phyloP scores from a whole-genome alignment of 2,888 invertebrate species.

The Apoda limacodes region DNA sequence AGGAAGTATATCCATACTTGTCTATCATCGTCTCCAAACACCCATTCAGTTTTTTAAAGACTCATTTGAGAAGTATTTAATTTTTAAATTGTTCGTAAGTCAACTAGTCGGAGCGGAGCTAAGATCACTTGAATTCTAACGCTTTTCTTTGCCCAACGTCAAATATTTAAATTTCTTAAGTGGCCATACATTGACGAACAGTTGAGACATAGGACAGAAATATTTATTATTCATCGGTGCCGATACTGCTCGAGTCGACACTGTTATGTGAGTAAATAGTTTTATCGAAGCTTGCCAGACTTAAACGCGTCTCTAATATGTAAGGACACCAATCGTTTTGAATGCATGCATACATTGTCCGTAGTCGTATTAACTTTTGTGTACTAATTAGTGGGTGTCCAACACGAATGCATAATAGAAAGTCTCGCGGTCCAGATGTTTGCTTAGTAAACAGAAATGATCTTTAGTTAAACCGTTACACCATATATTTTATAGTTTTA shows the following conservation, averaged over 20 bases:
- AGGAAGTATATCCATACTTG: too few relatives aligned
- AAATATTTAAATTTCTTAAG: conserved; percentile 69
- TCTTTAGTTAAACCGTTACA: conserved; percentile 51
- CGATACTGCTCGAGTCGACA: conserved; percentile 32
- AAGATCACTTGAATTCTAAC: conserved; percentile 70
- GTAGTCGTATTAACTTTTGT: conserved; percentile 57
- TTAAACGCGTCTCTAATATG: conserved; percentile 26
- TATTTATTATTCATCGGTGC: conserved; percentile 60
- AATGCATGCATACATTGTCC: conserved; percentile 48
- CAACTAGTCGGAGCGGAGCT: conserved; percentile 53
- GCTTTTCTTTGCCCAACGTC: conserved; percentile 66
- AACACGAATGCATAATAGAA: conserved; percentile 66
- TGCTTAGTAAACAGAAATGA: conserved; percentile 59
- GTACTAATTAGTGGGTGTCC: conserved; percentile 68
- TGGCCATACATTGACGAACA: conserved; percentile 63
- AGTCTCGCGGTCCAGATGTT: conserved; percentile 59
- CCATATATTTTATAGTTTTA: too few relatives aligned
- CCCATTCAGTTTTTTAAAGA: conserved; percentile 47
- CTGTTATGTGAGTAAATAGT: conserved; percentile 35
- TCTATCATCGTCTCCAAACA: conserved; percentile 37
- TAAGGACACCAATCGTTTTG: conserved; percentile 44
- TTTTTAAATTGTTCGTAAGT: conserved; percentile 64
- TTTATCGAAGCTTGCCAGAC: conserved; percentile 27
- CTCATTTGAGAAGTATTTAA: conserved; percentile 61
- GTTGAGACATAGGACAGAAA: conserved; percentile 49